phyloP scores from a whole-genome alignment of 1,140 invertebrate species.

The Onthophagus taurus region DNA sequence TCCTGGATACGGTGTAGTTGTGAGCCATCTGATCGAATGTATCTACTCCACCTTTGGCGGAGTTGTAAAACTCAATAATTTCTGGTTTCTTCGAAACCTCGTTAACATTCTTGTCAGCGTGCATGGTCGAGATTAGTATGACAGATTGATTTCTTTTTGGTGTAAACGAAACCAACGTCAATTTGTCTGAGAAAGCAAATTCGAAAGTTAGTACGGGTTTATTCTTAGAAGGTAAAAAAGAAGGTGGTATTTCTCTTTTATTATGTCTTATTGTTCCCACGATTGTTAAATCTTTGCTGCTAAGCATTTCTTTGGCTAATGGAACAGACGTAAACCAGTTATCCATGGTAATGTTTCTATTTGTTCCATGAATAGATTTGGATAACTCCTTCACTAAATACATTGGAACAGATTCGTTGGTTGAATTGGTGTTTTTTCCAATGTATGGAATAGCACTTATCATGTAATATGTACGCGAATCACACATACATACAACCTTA shows the following conservation, averaged over 20 bases:
- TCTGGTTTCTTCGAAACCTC: not conserved
- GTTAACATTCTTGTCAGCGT: not conserved
- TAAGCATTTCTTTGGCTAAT: slow-evolving; percentile 12
- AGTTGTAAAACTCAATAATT: not conserved
- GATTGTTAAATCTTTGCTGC: slow-evolving; percentile 26
- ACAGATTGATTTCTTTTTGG: slow-evolving; percentile 26
- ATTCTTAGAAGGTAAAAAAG: not conserved
- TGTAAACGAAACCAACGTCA: slow-evolving; percentile 33
- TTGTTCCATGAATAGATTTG: slow-evolving; percentile 13
- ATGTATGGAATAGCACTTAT: slow-evolving; percentile 7
- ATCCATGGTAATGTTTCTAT: slow-evolving; percentile 12
- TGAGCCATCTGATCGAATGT: slow-evolving; percentile 10
- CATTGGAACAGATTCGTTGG: slow-evolving; percentile 6
- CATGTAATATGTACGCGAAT: slow-evolving; percentile 6
- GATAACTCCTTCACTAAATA: slow-evolving; percentile 5
- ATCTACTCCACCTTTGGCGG: too few species aligned
- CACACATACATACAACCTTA: slow-evolving; percentile 7
- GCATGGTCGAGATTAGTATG: slow-evolving; percentile 4
- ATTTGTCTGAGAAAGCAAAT: slow-evolving; percentile 30
- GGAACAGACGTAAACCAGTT: slow-evolving; percentile 14
- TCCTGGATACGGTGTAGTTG: slow-evolving; percentile 3
- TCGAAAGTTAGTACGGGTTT: slow-evolving; percentile 17
- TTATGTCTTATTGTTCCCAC: slow-evolving; percentile 30
- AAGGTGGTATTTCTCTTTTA: slow-evolving; percentile 30
- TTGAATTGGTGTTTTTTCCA: too few species aligned